Percentiles rank a stretch among this genome's conserved stretches.
Evolutionary conservation across 2,888 invertebrate species (phyloP).

Genomic region (Augochlorella aurata): DNA sequence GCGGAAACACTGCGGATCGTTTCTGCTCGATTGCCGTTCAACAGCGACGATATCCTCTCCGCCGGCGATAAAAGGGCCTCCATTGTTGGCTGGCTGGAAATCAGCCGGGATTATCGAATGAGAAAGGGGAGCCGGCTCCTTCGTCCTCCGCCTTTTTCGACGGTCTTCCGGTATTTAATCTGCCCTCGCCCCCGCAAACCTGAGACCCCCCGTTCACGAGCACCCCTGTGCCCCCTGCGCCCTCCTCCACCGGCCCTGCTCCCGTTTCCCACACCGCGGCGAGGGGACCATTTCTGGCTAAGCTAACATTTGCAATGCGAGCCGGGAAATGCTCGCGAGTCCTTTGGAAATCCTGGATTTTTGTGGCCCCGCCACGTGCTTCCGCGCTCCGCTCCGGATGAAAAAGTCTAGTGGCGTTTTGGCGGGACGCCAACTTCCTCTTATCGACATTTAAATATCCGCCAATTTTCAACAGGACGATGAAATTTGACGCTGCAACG

Average conservation of each 20-base stretch:
- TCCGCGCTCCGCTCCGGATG: not conserved
- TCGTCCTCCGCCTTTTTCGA: conserved; percentile 41
- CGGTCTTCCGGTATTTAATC: conserved; percentile 21
- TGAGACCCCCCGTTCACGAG: not conserved
- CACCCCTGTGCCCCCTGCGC: no score
- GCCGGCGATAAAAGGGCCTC: conserved; percentile 63
- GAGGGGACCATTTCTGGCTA: not conserved
- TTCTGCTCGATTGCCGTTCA: conserved; percentile 72
- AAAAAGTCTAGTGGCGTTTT: not conserved
- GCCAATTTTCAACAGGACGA: not conserved
- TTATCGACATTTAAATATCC: not conserved
- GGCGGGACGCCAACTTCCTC: not conserved
- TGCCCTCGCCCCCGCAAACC: not conserved
- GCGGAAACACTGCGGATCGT: conserved; percentile 68
- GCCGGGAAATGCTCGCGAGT: not conserved
- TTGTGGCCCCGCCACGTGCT: not conserved
- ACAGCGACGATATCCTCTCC: conserved; percentile 71
- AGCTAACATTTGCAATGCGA: not conserved
- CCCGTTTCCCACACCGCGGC: not conserved
- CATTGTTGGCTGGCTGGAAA: conserved; percentile 59
- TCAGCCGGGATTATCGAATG: conserved; percentile 68
- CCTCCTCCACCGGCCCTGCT: no score
- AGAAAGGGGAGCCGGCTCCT: conserved; percentile 46
- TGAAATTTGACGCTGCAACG: not conserved
- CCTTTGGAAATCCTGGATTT: not conserved